These are phyloP conservation scores for Podocnemis expansa DNA, from an alignment of 2,113 vertebrate genomes.

Conservation along the genomic window DNA sequence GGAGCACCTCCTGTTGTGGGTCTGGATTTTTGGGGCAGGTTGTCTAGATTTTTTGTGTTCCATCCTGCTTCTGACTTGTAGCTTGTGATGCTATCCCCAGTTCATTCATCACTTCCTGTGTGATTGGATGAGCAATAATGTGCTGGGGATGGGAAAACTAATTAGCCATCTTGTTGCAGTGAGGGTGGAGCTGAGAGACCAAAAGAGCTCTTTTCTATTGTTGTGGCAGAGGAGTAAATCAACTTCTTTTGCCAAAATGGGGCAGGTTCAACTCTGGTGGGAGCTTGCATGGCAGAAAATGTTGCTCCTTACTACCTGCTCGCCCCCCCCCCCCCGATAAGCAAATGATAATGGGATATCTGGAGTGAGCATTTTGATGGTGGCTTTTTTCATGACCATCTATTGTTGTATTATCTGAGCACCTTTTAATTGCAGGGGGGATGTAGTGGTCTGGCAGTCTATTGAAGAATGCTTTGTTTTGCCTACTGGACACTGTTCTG, in stretches of 20 bases:
- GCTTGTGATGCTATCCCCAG: neutral
- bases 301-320: no score
- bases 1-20: neutral
- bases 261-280: neutral
- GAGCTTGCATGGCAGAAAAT: neutral
- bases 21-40: neutral
- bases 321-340: no score
- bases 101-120: neutral
- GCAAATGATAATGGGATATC: no score
- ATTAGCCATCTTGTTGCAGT: neutral
- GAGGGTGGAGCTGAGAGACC: neutral
- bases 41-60: neutral
- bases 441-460: neutral
- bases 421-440: neutral
- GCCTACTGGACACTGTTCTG: neutral
- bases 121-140: neutral
- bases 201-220: neutral
- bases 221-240: neutral
- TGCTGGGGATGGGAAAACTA: neutral
- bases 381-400: neutral
- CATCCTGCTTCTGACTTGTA: neutral
- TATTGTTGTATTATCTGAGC: neutral
- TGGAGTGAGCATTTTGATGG: neutral
- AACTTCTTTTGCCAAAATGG: neutral
- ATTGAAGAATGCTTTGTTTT: neutral